A percentile compares a stretch with the other conserved stretches of the same genome.
Conservation (phyloP, 2,888 invertebrate genomes). For the Chydorus sphaericus region DNA sequence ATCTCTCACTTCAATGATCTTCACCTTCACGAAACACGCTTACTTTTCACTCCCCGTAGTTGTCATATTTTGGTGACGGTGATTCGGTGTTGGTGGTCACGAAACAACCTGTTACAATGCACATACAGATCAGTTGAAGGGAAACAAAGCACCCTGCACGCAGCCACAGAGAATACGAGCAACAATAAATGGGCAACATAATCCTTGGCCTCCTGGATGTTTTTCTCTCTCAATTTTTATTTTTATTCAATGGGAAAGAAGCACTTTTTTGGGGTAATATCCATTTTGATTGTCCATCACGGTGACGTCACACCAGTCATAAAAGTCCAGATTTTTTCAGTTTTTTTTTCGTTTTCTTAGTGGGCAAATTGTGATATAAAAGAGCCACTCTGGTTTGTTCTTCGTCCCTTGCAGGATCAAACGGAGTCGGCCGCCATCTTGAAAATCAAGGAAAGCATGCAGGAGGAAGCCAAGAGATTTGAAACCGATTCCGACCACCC, state of each 20-base stretch:
- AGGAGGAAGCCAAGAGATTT: conserved; percentile 98
- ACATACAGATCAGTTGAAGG: too few species aligned
- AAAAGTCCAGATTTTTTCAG: background rate
- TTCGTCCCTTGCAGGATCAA: conserved; percentile 54
- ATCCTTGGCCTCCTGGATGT: too few species aligned
- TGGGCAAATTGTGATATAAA: background rate
- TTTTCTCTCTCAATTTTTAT: background rate
- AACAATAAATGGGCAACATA: too few species aligned
- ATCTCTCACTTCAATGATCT: too few species aligned
- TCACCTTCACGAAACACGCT: too few species aligned
- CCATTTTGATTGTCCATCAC: background rate
- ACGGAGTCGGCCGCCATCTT: conserved; percentile 98
- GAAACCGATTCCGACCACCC: conserved; percentile 95
- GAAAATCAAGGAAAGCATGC: conserved; percentile 99
- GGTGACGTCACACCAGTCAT: conserved; percentile 2
- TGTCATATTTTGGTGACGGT: background rate
- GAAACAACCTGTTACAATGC: too few species aligned
- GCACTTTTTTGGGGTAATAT: background rate
- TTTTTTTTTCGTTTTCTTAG: background rate
- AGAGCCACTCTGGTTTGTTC: conserved; percentile 9
- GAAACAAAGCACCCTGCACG: too few species aligned
- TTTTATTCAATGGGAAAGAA: background rate
- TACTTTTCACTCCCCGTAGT: background rate
- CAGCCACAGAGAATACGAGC: too few species aligned
- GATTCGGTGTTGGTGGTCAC: background rate